These are phyloP conservation scores for Intellagama lesueurii DNA, from an alignment of 2,797 vertebrate genomes.

Conservation along the genomic window DNA sequence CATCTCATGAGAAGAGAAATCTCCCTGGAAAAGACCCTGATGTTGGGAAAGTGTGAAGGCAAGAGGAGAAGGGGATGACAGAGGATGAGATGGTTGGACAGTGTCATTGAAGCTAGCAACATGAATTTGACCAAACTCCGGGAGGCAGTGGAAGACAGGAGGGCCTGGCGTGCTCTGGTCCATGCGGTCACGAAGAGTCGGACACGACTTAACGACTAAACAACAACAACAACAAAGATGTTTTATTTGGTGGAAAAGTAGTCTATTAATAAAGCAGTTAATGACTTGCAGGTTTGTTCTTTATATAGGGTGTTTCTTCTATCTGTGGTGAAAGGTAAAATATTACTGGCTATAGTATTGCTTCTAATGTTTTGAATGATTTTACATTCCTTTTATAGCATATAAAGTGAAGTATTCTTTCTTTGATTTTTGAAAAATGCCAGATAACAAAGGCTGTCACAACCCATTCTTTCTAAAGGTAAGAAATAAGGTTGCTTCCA, in stretches of 20 bases:
- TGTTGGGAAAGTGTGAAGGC: too few species aligned
- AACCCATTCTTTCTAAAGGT: background rate
- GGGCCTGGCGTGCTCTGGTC: too few species aligned
- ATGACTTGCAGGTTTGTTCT: background rate
- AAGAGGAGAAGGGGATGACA: too few species aligned
- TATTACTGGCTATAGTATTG: background rate
- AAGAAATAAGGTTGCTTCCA: background rate
- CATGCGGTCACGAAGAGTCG: too few species aligned
- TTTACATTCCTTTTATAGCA: background rate
- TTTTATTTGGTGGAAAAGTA: background rate
- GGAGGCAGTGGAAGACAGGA: too few species aligned
- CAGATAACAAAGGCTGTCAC: too few species aligned
- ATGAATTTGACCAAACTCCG: too few species aligned
- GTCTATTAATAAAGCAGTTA: background rate
- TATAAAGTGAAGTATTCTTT: background rate
- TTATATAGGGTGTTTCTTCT: background rate
- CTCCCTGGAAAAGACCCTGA: too few species aligned
- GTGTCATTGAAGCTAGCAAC: too few species aligned
- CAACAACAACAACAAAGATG: background rate
- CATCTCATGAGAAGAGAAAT: too few species aligned
- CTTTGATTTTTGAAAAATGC: background rate
- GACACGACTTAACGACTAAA: too few species aligned
- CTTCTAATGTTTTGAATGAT: background rate
- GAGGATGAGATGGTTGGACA: too few species aligned
- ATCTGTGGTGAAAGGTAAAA: background rate